Conservation (phyloP, 2,888 invertebrate species). For the Pollenia labialis region DNA sequence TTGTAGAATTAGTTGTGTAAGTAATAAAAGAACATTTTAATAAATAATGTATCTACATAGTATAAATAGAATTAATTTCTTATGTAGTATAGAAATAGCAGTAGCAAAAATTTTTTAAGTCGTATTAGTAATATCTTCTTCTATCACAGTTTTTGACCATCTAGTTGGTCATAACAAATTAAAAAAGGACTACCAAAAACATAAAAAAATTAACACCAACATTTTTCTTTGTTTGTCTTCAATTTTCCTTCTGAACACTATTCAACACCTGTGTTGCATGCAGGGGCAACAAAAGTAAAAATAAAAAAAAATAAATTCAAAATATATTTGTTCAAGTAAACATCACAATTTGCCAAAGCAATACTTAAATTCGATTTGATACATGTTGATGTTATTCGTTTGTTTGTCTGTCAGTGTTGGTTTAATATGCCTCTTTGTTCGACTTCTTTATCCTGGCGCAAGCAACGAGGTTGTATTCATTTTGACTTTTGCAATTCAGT, state of each 20-base stretch:
- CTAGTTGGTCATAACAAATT: slow-evolving; percentile 43
- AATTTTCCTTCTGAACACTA: slow-evolving; percentile 24
- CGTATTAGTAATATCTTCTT: no score
- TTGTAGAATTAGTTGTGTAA: no score
- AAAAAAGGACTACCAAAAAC: background rate
- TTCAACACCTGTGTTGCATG: slow-evolving; percentile 67
- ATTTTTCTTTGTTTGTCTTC: slow-evolving; percentile 45
- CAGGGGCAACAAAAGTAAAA: slow-evolving; percentile 4
- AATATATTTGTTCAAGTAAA: slow-evolving; percentile 58
- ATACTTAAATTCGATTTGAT: slow-evolving; percentile 70
- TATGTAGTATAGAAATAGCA: no score
- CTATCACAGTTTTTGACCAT: background rate
- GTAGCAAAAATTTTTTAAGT: no score
- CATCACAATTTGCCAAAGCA: slow-evolving; percentile 71
- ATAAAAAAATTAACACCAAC: background rate
- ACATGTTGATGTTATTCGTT: slow-evolving; percentile 48
- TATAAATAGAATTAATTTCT: no score
- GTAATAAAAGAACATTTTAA: no score
- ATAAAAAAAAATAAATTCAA: slow-evolving; percentile 34
- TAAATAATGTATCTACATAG: no score
- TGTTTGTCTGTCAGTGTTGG: slow-evolving; percentile 26
- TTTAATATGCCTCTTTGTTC: slow-evolving; percentile 55
- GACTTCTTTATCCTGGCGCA: background rate
- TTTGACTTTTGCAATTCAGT: slow-evolving; percentile 23
- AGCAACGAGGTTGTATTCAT: slow-evolving; percentile 34